Evolutionary conservation across 2,113 vertebrate genomes (phyloP), one percentile per base, ranked within the genome.

Genomic region (Tetraodon nigroviridis): DNA sequence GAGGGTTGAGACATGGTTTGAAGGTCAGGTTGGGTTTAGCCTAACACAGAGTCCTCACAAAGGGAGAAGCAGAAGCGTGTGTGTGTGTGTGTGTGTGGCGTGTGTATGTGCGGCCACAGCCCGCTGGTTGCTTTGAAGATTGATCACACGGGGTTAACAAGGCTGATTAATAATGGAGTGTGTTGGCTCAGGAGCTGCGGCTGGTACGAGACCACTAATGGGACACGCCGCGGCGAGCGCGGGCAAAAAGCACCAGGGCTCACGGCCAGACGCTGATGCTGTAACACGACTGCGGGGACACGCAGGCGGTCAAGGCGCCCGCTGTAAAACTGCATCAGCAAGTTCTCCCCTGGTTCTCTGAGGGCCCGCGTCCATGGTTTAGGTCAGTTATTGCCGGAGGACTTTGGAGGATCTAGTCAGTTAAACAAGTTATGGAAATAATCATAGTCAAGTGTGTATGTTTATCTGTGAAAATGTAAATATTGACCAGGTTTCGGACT

Each of bases 131-230:
- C 78, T 88, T 70, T 75, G 76, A 67, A 79, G 73, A 56, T 64
- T 71, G 82, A 82, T 82, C 80, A 76, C 81, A 78, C 66, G 44
- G 64, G 47, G 79, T 83, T 85, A 89, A 90, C 88, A 89, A 86
- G 32, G 27, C 48, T 69, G 51, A 59, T 90, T 81, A 89, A 90
- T 90, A 86, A 88, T 89, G 84, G 77, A 89, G 59, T 58, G 64
- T 77, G 73, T 72, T 61, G 75, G 64, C 56, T 76, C 55, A 61
- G 80, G 67, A 79, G 76, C 59, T 75, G 73, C 51, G 69, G 74
- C 75, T 74, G 51, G 67, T 58, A 52, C 66, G 2, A 68, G 73
- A 73, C 67, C 75, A 56, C 66, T 75, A 75, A 75, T 71, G 77
- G 80, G 71, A 64, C 75, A 56, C 45, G 32, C 73, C 71, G 58